These are phyloP conservation scores for Nyctibius bracteatus DNA, from an alignment of 2,113 vertebrate species.

Conservation along the genomic window DNA sequence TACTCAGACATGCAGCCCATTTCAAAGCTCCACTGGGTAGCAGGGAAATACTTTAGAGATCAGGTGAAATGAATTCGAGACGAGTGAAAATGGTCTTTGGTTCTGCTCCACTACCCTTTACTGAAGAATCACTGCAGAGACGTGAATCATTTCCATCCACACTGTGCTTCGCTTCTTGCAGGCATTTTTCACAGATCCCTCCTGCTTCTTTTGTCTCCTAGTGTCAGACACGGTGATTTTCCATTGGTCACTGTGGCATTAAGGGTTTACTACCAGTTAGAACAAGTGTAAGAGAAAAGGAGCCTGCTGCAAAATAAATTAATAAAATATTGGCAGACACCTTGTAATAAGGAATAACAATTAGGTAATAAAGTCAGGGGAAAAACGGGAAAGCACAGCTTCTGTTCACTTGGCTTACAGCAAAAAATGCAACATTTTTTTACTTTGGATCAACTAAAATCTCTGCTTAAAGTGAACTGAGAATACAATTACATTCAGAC, in stretches of 20 bases:
- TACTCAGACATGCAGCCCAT: background rate
- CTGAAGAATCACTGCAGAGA: slow-evolving; percentile 56
- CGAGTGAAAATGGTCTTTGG: slow-evolving; percentile 54
- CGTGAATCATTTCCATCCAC: slow-evolving; percentile 16
- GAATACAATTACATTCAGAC: background rate
- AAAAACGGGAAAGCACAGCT: slow-evolving; percentile 11
- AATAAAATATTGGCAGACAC: background rate
- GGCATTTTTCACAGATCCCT: slow-evolving; percentile 49
- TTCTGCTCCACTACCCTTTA: slow-evolving; percentile 63
- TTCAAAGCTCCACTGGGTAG: slow-evolving; percentile 21
- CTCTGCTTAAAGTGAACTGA: background rate
- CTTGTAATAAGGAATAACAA: background rate
- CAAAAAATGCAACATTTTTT: background rate
- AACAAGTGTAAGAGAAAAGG: background rate
- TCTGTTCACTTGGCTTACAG: background rate
- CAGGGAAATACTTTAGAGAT: slow-evolving; percentile 27
- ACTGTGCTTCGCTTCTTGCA: background rate
- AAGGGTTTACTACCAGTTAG: background rate
- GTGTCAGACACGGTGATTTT: background rate
- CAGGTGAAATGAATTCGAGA: slow-evolving; percentile 61
- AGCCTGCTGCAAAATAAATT: background rate
- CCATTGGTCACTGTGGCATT: background rate
- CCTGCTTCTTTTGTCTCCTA: slow-evolving; percentile 22
- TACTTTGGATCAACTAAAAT: background rate
- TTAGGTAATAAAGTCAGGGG: background rate